Conservation (phyloP, 2,113 vertebrate genomes). For the Orientallactaga bullata region DNA sequence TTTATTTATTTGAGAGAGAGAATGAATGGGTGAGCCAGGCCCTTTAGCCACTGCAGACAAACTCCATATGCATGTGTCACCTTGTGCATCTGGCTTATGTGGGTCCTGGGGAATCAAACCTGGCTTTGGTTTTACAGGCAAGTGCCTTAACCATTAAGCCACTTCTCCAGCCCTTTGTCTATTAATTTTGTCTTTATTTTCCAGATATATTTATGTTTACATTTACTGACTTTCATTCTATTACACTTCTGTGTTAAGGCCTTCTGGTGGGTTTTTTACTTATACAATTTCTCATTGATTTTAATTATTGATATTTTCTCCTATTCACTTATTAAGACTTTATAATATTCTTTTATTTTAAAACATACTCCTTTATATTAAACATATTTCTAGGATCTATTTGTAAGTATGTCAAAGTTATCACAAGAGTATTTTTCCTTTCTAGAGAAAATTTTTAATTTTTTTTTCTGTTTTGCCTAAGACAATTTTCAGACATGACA, state of each 20-base stretch:
- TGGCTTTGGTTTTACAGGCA: no score
- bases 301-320: neutral
- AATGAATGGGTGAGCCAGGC: no score
- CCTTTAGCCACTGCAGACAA: no score
- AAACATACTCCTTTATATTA: neutral
- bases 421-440: neutral
- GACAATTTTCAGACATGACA: no score
- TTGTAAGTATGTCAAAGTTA: constrained; percentile 30
- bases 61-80: no score
- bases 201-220: constrained; percentile 12
- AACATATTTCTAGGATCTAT: neutral
- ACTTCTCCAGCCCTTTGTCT: no score
- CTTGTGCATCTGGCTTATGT: no score
- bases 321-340: neutral
- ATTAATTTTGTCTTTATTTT: neutral
- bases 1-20: no score
- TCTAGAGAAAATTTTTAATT: no score
- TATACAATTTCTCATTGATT: neutral
- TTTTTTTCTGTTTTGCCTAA: no score
- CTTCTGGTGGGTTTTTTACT: constrained; percentile 18
- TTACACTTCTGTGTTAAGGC: neutral
- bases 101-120: no score
- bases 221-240: neutral
- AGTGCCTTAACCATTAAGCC: no score
- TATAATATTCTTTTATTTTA: neutral